phyloP scores from a whole-genome alignment of 2,113 vertebrate genomes.

The Grammomys surdaster region DNA sequence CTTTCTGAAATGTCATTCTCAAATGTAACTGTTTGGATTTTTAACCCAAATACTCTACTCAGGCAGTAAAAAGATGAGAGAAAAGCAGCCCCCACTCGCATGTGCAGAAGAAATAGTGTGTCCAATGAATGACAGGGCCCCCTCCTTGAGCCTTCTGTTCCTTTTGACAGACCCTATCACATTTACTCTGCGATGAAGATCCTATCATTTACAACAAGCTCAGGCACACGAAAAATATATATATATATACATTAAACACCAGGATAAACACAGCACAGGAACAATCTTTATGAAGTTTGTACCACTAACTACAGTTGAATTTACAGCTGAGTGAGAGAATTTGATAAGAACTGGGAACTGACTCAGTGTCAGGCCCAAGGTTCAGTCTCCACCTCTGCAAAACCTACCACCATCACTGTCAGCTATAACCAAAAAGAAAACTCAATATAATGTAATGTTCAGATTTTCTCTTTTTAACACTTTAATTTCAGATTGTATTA shows the following conservation, averaged over 20 bases:
- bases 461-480: neutral
- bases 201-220: slow-evolving; percentile 46
- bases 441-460: neutral
- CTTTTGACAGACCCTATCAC: neutral
- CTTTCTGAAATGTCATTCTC: slow-evolving; percentile 49
- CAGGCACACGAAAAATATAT: neutral
- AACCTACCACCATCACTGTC: neutral
- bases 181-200: slow-evolving; percentile 48
- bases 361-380: neutral
- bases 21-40: slow-evolving; percentile 63
- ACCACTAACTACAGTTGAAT: slow-evolving; percentile 1
- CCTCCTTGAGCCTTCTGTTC: neutral
- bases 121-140: neutral
- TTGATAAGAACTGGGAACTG: neutral
- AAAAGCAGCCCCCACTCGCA: neutral
- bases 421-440: neutral
- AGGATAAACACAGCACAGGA: slow-evolving; percentile 12
- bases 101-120: neutral
- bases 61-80: neutral
- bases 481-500: neutral
- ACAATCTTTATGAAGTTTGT: slow-evolving; percentile 30
- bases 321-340: slow-evolving; percentile 45
- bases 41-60: slow-evolving; percentile 28
- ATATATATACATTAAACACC: neutral
- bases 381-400: neutral